A percentile compares a stretch with the other conserved stretches of the same genome.
Evolutionary conservation across 1,140 invertebrate species (phyloP).

Genomic region (Brachionus paranguensis): DNA sequence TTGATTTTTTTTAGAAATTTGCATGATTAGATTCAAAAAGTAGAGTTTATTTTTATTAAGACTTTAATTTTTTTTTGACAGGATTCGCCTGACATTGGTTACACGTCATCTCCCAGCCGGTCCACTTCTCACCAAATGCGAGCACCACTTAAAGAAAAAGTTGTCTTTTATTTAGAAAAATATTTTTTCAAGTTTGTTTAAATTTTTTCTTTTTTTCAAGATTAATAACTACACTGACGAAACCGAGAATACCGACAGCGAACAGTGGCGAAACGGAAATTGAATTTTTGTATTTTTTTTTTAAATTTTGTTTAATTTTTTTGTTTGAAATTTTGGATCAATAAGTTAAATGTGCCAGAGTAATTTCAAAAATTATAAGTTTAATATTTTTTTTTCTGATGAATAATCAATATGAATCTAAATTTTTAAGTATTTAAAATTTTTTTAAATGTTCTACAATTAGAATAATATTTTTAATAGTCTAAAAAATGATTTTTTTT

Average conservation of each 20-base stretch:
- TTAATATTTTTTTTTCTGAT: background rate
- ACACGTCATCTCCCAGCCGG: conserved; percentile 11
- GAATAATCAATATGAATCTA: too few relatives aligned
- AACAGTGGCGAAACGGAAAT: conserved; percentile 24
- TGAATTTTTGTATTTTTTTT: background rate
- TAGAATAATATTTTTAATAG: too few relatives aligned
- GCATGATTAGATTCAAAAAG: background rate
- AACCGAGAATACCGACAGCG: conserved; percentile 36
- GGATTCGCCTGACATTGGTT: conserved; percentile 17
- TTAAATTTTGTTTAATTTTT: background rate
- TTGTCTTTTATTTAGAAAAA: background rate
- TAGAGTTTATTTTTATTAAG: background rate
- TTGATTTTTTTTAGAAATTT: background rate
- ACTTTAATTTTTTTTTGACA: background rate
- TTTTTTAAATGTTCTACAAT: too few relatives aligned
- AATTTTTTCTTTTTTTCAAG: background rate
- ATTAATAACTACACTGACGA: conserved; percentile 19
- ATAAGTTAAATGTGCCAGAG: background rate
- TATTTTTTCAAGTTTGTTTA: too few relatives aligned
- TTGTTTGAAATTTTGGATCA: background rate
- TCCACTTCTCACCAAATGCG: background rate
- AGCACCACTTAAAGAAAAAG: conserved; percentile 16
- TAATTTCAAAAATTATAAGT: background rate
- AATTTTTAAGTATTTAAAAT: too few relatives aligned
- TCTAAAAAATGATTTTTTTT: too few relatives aligned